A percentile compares a stretch with the other conserved stretches of the same genome.
phyloP scores from a whole-genome alignment of 2,888 invertebrate genomes.

The Neoaliturus tenellus region DNA sequence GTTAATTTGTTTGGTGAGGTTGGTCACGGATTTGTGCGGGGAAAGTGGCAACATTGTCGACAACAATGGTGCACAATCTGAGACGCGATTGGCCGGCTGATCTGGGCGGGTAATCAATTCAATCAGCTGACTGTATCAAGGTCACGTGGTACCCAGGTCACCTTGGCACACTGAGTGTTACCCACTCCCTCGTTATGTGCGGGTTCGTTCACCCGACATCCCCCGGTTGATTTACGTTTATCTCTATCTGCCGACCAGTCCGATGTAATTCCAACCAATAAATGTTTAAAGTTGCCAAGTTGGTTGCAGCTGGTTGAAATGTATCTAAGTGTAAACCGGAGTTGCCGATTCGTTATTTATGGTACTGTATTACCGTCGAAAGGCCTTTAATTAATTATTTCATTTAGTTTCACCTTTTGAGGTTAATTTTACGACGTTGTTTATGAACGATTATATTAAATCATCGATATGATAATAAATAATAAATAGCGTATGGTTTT shows the following conservation, averaged over 20 bases:
- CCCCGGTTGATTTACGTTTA: not conserved
- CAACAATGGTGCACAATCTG: constrained; percentile 13
- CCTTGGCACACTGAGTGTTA: constrained; percentile 8
- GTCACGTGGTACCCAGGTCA: constrained; percentile 1
- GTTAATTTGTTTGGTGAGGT: not conserved
- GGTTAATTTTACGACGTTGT: no score
- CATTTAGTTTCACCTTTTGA: no score
- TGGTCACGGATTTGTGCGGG: constrained; percentile 7
- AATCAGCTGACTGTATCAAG: constrained; percentile 35
- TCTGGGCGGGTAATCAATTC: constrained; percentile 26
- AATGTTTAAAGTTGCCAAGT: no score
- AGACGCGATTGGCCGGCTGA: not conserved
- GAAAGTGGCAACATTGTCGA: constrained; percentile 7
- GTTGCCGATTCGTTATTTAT: no score
- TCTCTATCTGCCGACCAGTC: not conserved
- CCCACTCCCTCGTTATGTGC: constrained; percentile 9
- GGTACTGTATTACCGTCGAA: no score
- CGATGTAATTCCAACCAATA: not conserved
- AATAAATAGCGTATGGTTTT: no score
- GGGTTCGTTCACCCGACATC: constrained; percentile 7
- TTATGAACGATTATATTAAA: no score
- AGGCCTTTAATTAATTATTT: no score
- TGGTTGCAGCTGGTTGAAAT: no score
- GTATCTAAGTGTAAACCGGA: no score
- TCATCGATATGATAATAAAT: no score